Evolutionary conservation across 2,888 invertebrate genomes (phyloP), one percentile per base, ranked within the genome.

Genomic region (Sinotaia quadrata): DNA sequence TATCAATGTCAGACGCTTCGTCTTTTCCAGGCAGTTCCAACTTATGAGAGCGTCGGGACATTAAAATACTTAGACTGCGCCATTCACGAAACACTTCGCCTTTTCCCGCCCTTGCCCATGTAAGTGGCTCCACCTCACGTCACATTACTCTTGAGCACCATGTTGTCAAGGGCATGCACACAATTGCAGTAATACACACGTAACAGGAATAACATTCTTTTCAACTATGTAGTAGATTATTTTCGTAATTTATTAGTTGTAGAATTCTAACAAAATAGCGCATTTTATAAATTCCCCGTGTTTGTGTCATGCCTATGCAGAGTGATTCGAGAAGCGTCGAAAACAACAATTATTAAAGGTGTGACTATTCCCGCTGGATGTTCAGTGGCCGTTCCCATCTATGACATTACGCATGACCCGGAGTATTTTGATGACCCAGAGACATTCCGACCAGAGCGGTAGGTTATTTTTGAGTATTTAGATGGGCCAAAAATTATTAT

Each of bases 91-190:
- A 68, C 58, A 10, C 58, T 73, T 18, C 47, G 73, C 62, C 57
- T 78, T 49, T 80, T 78, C 52, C 81, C 82, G 0, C 76, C 80
- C 0, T 57, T 79, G 2, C 29, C 51, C 36, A 1, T 63, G 49
- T 63, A 31, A 63, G 54, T 29, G 7, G 34, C 27, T 47, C 2
- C 47, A 7, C 8, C 1, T 8, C n/a, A 21, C 18, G 21, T 47
- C 2, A n/a, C n/a, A n/a, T n/a, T n/a, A n/a, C n/a, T n/a, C n/a
- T n/a, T n/a, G n/a, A n/a, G n/a, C n/a, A n/a, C n/a, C n/a, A n/a
- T n/a, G n/a, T n/a, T n/a, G n/a, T n/a, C n/a, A n/a, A n/a, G n/a
- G n/a, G n/a, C n/a, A n/a, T n/a, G n/a, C n/a, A n/a, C n/a, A n/a
- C n/a, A n/a, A n/a, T n/a, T n/a, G n/a, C n/a, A n/a, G n/a, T n/a